A percentile compares a stretch with the other conserved stretches of the same genome.
phyloP scores from a whole-genome alignment of 2,797 vertebrate species.

The Coilia nasus region DNA sequence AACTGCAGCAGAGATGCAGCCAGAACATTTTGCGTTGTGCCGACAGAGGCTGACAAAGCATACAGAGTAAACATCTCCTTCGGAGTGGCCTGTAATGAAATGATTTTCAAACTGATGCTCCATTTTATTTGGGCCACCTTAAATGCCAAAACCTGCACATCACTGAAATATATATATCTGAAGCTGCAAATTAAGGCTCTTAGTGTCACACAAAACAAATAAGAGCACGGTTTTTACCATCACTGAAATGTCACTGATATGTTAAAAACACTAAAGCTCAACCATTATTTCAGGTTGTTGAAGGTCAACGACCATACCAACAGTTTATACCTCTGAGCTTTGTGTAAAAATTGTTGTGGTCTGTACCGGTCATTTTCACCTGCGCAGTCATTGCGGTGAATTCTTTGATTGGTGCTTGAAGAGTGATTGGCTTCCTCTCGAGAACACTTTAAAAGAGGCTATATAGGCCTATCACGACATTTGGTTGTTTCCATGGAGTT shows the following conservation, averaged over 20 bases:
- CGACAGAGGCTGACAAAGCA: background rate
- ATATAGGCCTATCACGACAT: constrained; percentile 36
- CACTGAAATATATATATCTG: background rate
- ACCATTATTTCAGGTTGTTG: background rate
- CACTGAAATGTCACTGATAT: background rate
- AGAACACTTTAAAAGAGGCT: constrained; percentile 39
- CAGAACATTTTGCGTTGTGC: background rate
- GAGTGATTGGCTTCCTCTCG: constrained; percentile 37
- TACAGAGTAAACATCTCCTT: too few species aligned
- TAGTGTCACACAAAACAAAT: background rate
- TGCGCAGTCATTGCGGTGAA: background rate
- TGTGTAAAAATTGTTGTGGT: background rate
- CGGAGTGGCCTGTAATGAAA: background rate
- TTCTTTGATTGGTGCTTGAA: constrained; percentile 27
- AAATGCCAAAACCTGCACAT: background rate
- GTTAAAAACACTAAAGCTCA: background rate
- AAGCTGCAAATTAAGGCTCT: background rate
- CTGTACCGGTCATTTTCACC: background rate
- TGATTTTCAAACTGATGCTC: background rate
- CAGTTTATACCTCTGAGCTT: background rate
- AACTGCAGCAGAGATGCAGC: background rate
- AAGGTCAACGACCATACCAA: background rate
- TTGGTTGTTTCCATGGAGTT: constrained; percentile 54
- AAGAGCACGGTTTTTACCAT: background rate
- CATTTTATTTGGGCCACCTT: background rate